phyloP scores from a whole-genome alignment of 2,888 invertebrate species.

The Ormyrus nitidulus region DNA sequence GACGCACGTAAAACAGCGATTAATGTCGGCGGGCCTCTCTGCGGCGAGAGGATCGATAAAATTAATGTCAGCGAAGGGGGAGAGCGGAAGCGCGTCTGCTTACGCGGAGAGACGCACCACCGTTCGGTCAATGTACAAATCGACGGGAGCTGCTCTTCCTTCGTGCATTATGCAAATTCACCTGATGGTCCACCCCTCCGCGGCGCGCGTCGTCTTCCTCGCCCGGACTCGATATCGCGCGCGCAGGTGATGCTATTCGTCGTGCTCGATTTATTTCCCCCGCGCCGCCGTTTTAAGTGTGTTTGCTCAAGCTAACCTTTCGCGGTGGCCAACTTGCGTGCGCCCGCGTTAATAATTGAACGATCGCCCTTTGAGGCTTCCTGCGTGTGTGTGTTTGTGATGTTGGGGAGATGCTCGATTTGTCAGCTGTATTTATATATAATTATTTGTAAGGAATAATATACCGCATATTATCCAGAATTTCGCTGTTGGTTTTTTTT shows the following conservation, averaged over 20 bases:
- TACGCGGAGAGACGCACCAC: conserved; percentile 24
- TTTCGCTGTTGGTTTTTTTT: too few relatives aligned
- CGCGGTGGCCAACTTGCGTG: not conserved
- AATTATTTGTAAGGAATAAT: too few relatives aligned
- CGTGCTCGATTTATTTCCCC: conserved; percentile 19
- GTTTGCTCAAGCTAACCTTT: conserved; percentile 26
- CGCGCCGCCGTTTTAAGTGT: not conserved
- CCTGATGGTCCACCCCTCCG: conserved; percentile 35
- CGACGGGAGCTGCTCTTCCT: conserved; percentile 35
- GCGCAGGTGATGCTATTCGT: conserved; percentile 29
- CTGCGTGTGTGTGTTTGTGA: not conserved
- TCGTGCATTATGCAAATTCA: conserved; percentile 54
- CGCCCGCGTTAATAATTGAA: conserved; percentile 8
- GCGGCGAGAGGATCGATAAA: conserved; percentile 39
- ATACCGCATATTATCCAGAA: too few relatives aligned
- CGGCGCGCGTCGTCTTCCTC: not conserved
- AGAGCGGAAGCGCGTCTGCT: conserved; percentile 50
- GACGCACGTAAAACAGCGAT: conserved; percentile 19
- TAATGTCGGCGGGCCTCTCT: conserved; percentile 11
- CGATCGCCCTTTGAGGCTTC: not conserved
- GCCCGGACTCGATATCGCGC: not conserved
- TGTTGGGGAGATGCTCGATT: not conserved
- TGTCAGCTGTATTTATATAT: conserved; percentile 10
- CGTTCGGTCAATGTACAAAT: conserved; percentile 33
- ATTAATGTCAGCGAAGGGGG: conserved; percentile 31